These are phyloP conservation scores for Ochropacha duplaris DNA, from an alignment of 2,888 invertebrate genomes.

Conservation along the genomic window DNA sequence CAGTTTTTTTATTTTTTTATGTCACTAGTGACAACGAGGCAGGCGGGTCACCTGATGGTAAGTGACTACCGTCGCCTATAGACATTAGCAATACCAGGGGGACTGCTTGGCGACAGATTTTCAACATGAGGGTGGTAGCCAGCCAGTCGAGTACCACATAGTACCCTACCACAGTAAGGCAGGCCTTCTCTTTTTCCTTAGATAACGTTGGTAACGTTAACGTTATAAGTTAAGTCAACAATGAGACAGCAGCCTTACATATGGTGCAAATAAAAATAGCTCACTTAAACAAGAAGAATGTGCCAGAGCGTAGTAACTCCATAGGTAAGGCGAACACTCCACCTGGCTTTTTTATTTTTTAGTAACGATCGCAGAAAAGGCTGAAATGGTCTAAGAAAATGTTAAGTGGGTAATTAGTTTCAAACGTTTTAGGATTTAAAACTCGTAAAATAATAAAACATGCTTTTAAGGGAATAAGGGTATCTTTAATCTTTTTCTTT, in stretches of 20 bases:
- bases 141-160: no score
- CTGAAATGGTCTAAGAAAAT: neutral
- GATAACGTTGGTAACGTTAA: neutral
- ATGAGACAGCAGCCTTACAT: slow-evolving; percentile 7
- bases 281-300: slow-evolving; percentile 34
- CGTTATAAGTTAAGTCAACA: neutral
- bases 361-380: slow-evolving; percentile 5
- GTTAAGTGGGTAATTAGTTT: neutral
- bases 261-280: slow-evolving; percentile 37
- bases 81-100: no score
- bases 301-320: slow-evolving; percentile 13
- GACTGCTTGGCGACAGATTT: no score
- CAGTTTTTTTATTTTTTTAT: no score
- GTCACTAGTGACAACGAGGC: no score
- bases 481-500: no score
- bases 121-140: no score
- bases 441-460: neutral
- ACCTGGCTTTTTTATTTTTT: slow-evolving; percentile 26
- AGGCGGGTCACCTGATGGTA: no score
- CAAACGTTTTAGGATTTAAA: neutral
- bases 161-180: no score
- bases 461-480: no score
- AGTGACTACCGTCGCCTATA: no score
- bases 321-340: slow-evolving; percentile 13
- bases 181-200: no score